Evolutionary conservation across 92 coral and sea anemone genomes (phyloP), one percentile per base, ranked within the genome.

Genomic region (Ricordea florida): DNA sequence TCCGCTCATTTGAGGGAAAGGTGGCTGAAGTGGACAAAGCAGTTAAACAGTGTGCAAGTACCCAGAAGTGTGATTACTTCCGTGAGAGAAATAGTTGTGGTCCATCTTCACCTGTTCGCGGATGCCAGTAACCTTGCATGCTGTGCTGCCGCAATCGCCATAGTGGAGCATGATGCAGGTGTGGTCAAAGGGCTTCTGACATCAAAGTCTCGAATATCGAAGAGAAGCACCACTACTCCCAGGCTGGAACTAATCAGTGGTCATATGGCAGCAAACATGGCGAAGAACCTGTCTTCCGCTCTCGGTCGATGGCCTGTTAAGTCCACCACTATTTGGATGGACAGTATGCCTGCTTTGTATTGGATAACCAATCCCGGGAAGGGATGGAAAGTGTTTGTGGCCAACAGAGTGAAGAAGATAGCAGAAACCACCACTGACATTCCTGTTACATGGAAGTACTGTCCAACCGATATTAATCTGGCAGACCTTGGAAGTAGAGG

Each of bases 401-500:
- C 68, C 0, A 82, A 82, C 28, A 47, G 83, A 53, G 66, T 65
- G 32, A 52, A 35, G 69, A 74, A 82, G 74, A 55, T 82, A 7
- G 83, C 81, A 3, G 80, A 48, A 20, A 41, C 57, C 65, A 73
- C 76, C 0, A 45, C 46, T 5, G 60, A 65, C 10, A 29, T 56
- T 41, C 30, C 57, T 2, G 56, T 82, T 25, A 34, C 36, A 10
- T 73, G 76, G 82, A 82, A 82, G 76, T 74, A 62, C 32, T 64
- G 69, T n/a, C 76, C 76, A 11, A 51, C 87, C 7, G 58, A 82
- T 6, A 16, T 55, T 26, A 82, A 82, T 43, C 33, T 64, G 30
- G 76, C 82, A 24, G 87, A 74, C 41, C 58, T 82, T 48, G 83
- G 77, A 41, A 82, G 62, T 32, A 64, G 76, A 44, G 78, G 88